Evolutionary conservation across 2,888 invertebrate genomes (phyloP).

Genomic region (Nymphalis urticae): DNA sequence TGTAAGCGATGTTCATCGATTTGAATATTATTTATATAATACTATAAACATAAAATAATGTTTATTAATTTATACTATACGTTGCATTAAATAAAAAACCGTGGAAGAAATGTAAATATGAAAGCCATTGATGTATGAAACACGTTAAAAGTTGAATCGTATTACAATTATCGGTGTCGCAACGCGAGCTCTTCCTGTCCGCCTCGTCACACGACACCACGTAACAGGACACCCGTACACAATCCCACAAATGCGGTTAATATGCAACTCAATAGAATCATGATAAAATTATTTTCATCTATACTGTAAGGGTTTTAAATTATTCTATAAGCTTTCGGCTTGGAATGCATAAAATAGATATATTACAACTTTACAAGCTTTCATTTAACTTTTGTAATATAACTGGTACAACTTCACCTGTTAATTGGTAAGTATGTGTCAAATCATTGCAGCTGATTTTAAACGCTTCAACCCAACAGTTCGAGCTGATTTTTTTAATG

Average conservation of each 20-base stretch:
- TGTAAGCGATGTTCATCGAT: no score
- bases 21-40: no score
- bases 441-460: no score
- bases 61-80: no score
- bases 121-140: slow-evolving; percentile 39
- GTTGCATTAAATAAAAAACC: neutral
- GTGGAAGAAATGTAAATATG: slow-evolving; percentile 23
- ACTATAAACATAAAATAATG: no score
- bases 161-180: slow-evolving; percentile 45
- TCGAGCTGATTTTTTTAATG: no score
- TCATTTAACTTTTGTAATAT: no score
- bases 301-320: neutral
- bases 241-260: slow-evolving; percentile 50
- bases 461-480: no score
- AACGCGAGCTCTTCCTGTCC: slow-evolving; percentile 48
- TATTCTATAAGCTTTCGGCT: slow-evolving; percentile 9
- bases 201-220: slow-evolving; percentile 41
- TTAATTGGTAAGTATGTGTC: no score
- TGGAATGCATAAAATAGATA: no score
- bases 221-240: slow-evolving; percentile 44
- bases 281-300: slow-evolving; percentile 24
- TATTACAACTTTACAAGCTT: no score
- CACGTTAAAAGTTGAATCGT: slow-evolving; percentile 39
- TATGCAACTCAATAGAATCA: slow-evolving; percentile 32
- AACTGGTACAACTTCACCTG: no score